A percentile compares a stretch with the other conserved stretches of the same genome.
Conservation (phyloP, 1,140 invertebrate species). For the Atta cephalotes region DNA sequence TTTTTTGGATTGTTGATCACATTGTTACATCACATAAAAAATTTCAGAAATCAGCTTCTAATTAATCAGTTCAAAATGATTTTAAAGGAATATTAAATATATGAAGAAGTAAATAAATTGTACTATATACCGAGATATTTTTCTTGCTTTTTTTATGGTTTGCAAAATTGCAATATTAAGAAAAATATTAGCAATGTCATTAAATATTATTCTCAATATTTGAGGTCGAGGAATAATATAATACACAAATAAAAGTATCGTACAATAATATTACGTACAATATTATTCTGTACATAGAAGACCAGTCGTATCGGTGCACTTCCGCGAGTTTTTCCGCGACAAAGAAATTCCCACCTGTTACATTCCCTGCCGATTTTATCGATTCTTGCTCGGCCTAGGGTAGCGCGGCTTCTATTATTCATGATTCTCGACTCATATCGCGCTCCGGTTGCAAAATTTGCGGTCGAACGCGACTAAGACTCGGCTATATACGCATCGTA, state of each 20-base stretch:
- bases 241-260: not conserved
- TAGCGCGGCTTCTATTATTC: constrained; percentile 67
- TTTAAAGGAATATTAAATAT: not conserved
- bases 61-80: not conserved
- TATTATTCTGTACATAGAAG: not conserved
- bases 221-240: not conserved
- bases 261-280: not conserved
- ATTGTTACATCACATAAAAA: not conserved
- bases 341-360: constrained; percentile 65
- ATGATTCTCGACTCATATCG: constrained; percentile 45
- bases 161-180: not conserved
- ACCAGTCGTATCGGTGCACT: constrained; percentile 12
- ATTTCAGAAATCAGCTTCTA: not conserved
- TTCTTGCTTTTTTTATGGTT: not conserved
- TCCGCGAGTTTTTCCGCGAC: constrained; percentile 30
- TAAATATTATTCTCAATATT: not conserved
- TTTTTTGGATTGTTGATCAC: not conserved
- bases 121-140: not conserved
- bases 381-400: constrained; percentile 50
- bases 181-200: not conserved
- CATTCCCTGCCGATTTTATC: constrained; percentile 66
- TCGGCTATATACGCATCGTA: constrained; percentile 8
- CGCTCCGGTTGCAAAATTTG: constrained; percentile 42
- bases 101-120: not conserved
- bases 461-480: constrained; percentile 40